These are phyloP conservation scores for Gasteruption jaculator DNA, from an alignment of 2,888 invertebrate genomes.

Conservation along the genomic window DNA sequence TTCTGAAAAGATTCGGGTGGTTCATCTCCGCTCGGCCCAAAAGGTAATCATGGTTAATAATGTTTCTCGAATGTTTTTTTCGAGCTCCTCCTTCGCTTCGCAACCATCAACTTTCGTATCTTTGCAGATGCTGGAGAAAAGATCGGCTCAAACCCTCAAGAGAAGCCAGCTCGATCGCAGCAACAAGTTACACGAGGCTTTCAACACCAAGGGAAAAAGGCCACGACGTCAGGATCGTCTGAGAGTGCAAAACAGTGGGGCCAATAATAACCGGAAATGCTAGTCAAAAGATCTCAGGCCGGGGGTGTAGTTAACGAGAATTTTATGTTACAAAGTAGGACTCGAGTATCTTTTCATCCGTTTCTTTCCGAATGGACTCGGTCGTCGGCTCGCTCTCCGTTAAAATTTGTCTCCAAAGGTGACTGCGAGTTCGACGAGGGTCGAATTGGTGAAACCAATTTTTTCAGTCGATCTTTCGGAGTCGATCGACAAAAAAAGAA, in stretches of 20 bases:
- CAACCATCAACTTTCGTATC: not conserved
- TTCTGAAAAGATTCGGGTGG: slow-evolving; percentile 30
- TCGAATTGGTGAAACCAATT: too few relatives aligned
- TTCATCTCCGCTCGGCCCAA: slow-evolving; percentile 43
- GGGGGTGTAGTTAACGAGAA: slow-evolving; percentile 40
- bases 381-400: too few relatives aligned
- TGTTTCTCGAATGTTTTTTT: slow-evolving; percentile 7
- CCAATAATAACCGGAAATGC: slow-evolving; percentile 63
- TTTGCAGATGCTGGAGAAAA: slow-evolving; percentile 51
- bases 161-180: slow-evolving; percentile 55
- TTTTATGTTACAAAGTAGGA: too few relatives aligned
- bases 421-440: too few relatives aligned
- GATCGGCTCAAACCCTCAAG: slow-evolving; percentile 52
- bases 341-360: too few relatives aligned
- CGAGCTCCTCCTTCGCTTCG: not conserved
- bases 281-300: slow-evolving; percentile 47
- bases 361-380: too few relatives aligned
- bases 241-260: slow-evolving; percentile 56
- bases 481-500: too few relatives aligned
- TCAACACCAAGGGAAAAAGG: slow-evolving; percentile 53
- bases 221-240: slow-evolving; percentile 57
- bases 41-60: slow-evolving; percentile 35
- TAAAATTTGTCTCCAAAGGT: too few relatives aligned
- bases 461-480: too few relatives aligned
- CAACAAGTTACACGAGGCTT: slow-evolving; percentile 57